Evolutionary conservation across 2,888 invertebrate species (phyloP).

Genomic region (Hylaea fasciaria): DNA sequence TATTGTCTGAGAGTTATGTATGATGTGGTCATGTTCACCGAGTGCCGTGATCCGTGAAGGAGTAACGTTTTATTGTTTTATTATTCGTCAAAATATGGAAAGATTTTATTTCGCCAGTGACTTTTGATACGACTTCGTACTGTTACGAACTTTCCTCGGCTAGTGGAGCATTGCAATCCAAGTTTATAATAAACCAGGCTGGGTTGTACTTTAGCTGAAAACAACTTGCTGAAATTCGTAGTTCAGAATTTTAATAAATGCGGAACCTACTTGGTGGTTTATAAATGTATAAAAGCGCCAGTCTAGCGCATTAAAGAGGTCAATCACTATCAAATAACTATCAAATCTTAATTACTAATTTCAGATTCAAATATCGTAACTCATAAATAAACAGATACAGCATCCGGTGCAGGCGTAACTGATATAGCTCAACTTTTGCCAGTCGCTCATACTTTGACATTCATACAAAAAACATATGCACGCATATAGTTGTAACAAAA

Average conservation of each 20-base stretch:
- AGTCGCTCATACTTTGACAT: too few relatives aligned
- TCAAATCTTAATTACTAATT: too few relatives aligned
- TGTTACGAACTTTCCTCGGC: slow-evolving; percentile 18
- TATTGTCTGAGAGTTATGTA: slow-evolving; percentile 18
- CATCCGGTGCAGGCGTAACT: too few relatives aligned
- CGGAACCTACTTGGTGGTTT: too few relatives aligned
- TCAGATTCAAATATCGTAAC: too few relatives aligned
- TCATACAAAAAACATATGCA: too few relatives aligned
- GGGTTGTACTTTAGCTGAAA: slow-evolving; percentile 11
- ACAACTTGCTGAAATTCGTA: slow-evolving; percentile 3
- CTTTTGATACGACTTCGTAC: slow-evolving; percentile 19
- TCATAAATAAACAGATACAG: too few relatives aligned
- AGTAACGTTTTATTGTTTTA: slow-evolving; percentile 30
- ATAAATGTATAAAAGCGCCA: too few relatives aligned
- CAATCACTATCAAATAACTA: too few relatives aligned
- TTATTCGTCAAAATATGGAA: slow-evolving; percentile 33
- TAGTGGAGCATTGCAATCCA: slow-evolving; percentile 20
- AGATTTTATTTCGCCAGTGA: slow-evolving; percentile 21
- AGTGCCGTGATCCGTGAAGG: slow-evolving; percentile 28
- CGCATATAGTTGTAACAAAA: too few relatives aligned
- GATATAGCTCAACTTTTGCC: too few relatives aligned
- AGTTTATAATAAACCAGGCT: slow-evolving; percentile 25
- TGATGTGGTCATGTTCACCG: slow-evolving; percentile 24
- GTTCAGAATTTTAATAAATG: neutral
- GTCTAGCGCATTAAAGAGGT: too few relatives aligned